Evolutionary conservation across 2,888 invertebrate genomes (phyloP), one percentile per base, ranked within the genome.

Genomic region (Drosophila paranaensis): DNA sequence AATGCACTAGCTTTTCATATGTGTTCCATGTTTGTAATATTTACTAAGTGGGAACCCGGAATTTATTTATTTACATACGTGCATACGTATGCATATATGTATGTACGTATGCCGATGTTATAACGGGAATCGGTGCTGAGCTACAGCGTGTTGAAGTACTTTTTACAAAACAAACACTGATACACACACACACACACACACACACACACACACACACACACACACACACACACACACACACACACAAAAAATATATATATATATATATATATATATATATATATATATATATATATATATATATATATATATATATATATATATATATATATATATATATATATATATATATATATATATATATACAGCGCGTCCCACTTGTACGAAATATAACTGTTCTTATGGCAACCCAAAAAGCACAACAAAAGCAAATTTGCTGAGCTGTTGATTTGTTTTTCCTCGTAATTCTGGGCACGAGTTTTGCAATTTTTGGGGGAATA

Each of bases 401-500:
- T 79, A 79, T 79, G 77, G 77, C 70, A 81, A 77, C 86, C 57
- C 40, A 79, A 71, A 71, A 66, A 51, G 16, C 71, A 74, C 70
- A 60, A 71, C 65, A 77, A 70, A 57, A 70, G 33, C n/a, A 77
- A 71, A 80, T 77, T 48, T 81, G 85, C 83, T 86, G 83, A 83
- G 65, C 61, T 69, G 43, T 46, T 48, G 63, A 51, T 53, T 57
- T 73, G 20, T 65, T 51, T 54, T 54, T 30, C 43, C 25, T 43
- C n/a, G 16, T 43, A 43, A 50, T 35, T 43, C 51, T 50, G 42
- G 33, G 30, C 56, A 55, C 40, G 54, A 51, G 61, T 56, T 69
- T 55, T 66, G 71, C 62, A 74, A 60, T 68, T 66, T 65, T 78
- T 66, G 70, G 85, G 85, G 85, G 86, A 85, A 85, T 86, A 84